phyloP scores from a whole-genome alignment of 2,797 vertebrate genomes.

The Gorsachius magnificus region DNA sequence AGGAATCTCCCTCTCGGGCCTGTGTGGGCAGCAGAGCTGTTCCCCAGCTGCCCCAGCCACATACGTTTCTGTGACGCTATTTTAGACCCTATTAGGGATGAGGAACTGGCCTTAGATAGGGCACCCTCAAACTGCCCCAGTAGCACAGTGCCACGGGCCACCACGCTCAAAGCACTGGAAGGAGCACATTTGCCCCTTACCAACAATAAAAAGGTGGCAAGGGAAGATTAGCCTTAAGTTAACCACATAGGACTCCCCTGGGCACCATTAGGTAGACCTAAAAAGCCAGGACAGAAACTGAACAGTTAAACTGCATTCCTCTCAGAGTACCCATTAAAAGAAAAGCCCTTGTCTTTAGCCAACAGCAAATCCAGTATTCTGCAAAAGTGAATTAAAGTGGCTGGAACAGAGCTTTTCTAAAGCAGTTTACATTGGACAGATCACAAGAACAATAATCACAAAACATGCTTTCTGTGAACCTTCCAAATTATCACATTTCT shows the following conservation, averaged over 20 bases:
- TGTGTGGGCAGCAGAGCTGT: background rate
- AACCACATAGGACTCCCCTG: background rate
- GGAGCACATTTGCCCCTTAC: background rate
- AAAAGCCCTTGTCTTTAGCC: constrained; percentile 33
- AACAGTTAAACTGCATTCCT: constrained; percentile 10
- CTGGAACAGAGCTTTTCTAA: constrained; percentile 55
- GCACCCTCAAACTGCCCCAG: background rate
- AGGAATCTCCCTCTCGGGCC: background rate
- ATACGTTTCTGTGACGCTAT: background rate
- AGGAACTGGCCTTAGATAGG: background rate
- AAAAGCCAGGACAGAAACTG: background rate
- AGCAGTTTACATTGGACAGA: constrained; percentile 63
- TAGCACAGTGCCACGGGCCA: background rate
- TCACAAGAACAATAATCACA: constrained; percentile 66
- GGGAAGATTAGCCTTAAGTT: background rate
- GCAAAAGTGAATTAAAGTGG: constrained; percentile 51
- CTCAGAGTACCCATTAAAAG: constrained; percentile 21
- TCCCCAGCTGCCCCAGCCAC: accelerated
- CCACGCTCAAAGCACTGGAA: background rate
- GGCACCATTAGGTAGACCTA: background rate
- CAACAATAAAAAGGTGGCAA: background rate
- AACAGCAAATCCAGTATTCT: constrained; percentile 38
- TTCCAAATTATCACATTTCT: constrained; percentile 64
- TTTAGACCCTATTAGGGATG: background rate
- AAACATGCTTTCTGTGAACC: constrained; percentile 53